Conservation (phyloP, 2,888 invertebrate genomes). For the Phymatocera aterrima region DNA sequence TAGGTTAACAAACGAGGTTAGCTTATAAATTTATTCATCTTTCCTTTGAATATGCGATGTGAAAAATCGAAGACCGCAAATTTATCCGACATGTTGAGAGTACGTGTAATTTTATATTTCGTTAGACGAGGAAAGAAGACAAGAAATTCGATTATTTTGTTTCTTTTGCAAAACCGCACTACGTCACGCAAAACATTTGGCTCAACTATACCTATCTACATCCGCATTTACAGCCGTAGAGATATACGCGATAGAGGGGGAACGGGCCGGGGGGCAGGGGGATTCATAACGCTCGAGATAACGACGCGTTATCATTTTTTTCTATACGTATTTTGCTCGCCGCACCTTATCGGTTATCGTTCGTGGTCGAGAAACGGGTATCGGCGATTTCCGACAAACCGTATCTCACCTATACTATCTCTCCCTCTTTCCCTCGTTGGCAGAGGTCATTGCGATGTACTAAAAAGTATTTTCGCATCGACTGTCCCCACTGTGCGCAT, state of each 20-base stretch:
- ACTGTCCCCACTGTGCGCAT: too few relatives aligned
- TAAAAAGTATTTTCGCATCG: too few relatives aligned
- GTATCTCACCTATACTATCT: not conserved
- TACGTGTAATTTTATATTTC: too few relatives aligned
- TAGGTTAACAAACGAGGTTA: too few relatives aligned
- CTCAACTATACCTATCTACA: not conserved
- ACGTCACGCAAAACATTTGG: not conserved
- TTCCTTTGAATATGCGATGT: too few relatives aligned
- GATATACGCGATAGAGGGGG: not conserved
- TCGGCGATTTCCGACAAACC: not conserved
- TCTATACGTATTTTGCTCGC: slow-evolving; percentile 8
- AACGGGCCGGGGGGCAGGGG: not conserved
- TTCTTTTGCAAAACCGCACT: too few relatives aligned
- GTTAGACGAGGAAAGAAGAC: too few relatives aligned
- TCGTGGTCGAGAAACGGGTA: not conserved
- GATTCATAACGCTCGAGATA: slow-evolving; percentile 22
- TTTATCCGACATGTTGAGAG: too few relatives aligned
- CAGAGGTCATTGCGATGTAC: not conserved
- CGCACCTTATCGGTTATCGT: slow-evolving; percentile 38
- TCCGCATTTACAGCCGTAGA: not conserved
- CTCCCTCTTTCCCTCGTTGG: not conserved
- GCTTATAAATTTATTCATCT: too few relatives aligned
- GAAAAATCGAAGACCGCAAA: too few relatives aligned
- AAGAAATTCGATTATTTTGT: too few relatives aligned
- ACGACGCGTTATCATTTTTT: slow-evolving; percentile 30